Percentiles rank a stretch among this genome's conserved stretches.
These are phyloP conservation scores for Erebia aethiops DNA, from an alignment of 2,888 invertebrate species.

Conservation along the genomic window DNA sequence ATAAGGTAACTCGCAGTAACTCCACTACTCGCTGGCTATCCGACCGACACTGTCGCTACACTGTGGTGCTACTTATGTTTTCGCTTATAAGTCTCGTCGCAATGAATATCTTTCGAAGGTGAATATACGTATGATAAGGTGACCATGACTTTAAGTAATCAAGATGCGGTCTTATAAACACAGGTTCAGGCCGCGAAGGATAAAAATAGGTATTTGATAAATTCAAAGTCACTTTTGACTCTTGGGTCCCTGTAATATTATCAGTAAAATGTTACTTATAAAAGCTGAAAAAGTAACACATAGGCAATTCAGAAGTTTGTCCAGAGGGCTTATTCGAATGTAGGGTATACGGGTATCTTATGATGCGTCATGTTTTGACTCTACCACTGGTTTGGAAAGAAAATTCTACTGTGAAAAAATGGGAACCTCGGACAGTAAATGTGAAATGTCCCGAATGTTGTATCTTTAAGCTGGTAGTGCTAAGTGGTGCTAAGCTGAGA, in stretches of 20 bases:
- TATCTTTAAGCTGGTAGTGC: background rate
- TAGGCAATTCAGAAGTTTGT: too few species aligned
- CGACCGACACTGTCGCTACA: background rate
- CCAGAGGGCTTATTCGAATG: too few species aligned
- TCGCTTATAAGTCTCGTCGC: background rate
- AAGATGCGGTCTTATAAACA: background rate
- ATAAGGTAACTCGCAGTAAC: background rate
- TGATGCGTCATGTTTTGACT: too few species aligned
- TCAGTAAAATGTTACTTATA: too few species aligned
- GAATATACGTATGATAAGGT: background rate
- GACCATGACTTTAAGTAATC: background rate
- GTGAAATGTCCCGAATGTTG: background rate
- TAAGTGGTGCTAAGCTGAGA: background rate
- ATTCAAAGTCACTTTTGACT: background rate
- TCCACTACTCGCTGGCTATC: slow-evolving; percentile 1
- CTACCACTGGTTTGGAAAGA: too few species aligned
- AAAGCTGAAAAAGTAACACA: too few species aligned
- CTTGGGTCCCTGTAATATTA: too few species aligned
- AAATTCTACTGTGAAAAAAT: too few species aligned
- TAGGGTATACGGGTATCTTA: too few species aligned
- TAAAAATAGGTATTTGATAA: background rate
- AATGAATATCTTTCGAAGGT: background rate
- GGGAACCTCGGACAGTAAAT: too few species aligned
- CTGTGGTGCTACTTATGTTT: slow-evolving; percentile 8
- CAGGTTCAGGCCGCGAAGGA: background rate